These are phyloP conservation scores for Palythoa caribaeorum DNA, from an alignment of 92 coral and sea anemone genomes.

Conservation along the genomic window DNA sequence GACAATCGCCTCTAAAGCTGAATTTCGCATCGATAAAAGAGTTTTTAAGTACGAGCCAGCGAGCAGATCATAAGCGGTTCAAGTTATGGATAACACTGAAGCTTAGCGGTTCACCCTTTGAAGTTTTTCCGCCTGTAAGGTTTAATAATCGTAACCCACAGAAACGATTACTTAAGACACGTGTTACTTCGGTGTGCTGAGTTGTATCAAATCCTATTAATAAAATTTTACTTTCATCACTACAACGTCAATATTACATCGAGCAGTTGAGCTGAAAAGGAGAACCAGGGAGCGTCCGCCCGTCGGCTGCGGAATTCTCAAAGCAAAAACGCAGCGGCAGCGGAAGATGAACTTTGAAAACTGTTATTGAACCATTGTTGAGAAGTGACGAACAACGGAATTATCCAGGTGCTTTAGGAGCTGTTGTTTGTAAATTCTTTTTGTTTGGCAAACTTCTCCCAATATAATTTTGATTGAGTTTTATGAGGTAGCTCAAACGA, in stretches of 20 bases:
- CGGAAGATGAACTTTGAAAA: slow-evolving; percentile 27
- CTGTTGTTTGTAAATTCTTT: slow-evolving; percentile 34
- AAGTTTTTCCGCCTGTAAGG: slow-evolving; percentile 26
- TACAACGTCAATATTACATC: slow-evolving; percentile 6
- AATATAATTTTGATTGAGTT: slow-evolving; percentile 48
- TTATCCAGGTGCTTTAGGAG: slow-evolving; percentile 44
- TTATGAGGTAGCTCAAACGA: slow-evolving; percentile 21
- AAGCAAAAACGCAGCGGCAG: slow-evolving; percentile 38
- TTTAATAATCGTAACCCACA: slow-evolving; percentile 35
- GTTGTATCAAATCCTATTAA: slow-evolving; percentile 17
- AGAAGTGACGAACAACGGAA: slow-evolving; percentile 19
- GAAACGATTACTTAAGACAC: slow-evolving; percentile 6
- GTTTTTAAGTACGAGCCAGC: slow-evolving; percentile 41
- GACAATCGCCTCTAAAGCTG: background rate
- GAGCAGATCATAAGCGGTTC: slow-evolving; percentile 22
- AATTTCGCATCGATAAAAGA: background rate
- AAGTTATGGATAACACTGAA: background rate
- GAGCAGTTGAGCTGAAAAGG: background rate
- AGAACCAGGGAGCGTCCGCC: background rate
- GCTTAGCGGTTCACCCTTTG: slow-evolving; percentile 37
- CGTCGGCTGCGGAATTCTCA: slow-evolving; percentile 46
- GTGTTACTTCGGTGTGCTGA: slow-evolving; percentile 2
- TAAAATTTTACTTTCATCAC: slow-evolving; percentile 5
- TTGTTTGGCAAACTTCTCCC: slow-evolving; percentile 39
- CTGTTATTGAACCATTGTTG: slow-evolving; percentile 27